Conservation (phyloP, 1,140 invertebrate genomes). For the Zaprionus africanus region DNA sequence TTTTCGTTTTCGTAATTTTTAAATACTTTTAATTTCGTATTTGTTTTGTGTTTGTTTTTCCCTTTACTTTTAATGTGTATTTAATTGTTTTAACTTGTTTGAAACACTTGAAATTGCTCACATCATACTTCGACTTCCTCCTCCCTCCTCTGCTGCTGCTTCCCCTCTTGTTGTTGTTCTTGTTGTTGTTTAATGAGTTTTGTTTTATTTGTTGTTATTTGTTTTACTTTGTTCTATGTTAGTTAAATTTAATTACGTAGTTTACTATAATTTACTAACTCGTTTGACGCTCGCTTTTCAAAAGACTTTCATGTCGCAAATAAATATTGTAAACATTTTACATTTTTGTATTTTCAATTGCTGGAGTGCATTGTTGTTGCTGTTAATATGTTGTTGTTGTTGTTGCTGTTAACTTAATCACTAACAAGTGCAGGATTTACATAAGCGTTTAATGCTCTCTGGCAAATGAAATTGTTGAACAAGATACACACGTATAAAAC, state of each 20-base stretch:
- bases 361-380: conserved; percentile 17
- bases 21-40: conserved; percentile 18
- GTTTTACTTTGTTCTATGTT: conserved; percentile 60
- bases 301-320: conserved; percentile 55
- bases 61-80: conserved; percentile 48
- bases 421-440: conserved; percentile 78
- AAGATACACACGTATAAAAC: conserved; percentile 43
- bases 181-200: conserved; percentile 37
- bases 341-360: conserved; percentile 27
- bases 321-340: conserved; percentile 36
- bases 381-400: conserved; percentile 3
- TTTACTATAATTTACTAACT: conserved; percentile 75
- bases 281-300: conserved; percentile 66
- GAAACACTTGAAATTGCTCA: conserved; percentile 82
- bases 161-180: conserved; percentile 18
- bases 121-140: conserved; percentile 60
- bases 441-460: conserved; percentile 80
- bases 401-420: conserved; percentile 57
- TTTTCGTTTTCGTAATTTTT: conserved; percentile 25
- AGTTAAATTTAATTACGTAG: conserved; percentile 52
- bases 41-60: conserved; percentile 12
- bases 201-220: conserved; percentile 56
- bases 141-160: conserved; percentile 19
- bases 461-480: conserved; percentile 44
- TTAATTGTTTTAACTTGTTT: conserved; percentile 61